Conservation (phyloP, 53 echinoderm and acorn worm species). For the Henricia sp. region DNA sequence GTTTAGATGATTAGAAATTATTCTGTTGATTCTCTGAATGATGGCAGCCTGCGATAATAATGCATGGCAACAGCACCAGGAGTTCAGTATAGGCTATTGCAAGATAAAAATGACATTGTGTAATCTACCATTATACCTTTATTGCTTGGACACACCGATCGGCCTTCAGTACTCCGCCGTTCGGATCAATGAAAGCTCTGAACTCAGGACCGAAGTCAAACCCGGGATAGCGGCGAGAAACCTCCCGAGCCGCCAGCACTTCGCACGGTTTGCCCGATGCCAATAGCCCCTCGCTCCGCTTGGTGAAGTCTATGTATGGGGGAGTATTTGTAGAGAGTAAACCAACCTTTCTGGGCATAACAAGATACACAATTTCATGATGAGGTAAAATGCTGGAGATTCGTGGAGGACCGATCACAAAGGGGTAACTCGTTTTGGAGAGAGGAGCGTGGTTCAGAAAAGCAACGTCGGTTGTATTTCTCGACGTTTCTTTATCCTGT, state of each 20-base stretch:
- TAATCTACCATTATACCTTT: slow-evolving; percentile 10
- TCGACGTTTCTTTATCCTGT: too few species aligned
- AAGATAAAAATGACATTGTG: too few species aligned
- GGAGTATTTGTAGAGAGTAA: slow-evolving; percentile 18
- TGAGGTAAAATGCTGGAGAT: not conserved
- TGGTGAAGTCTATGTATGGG: slow-evolving; percentile 7
- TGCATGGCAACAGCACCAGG: too few species aligned
- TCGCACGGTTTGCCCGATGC: slow-evolving; percentile 25
- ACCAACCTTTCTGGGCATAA: slow-evolving; percentile 12
- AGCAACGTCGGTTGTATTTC: too few species aligned
- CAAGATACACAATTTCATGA: not conserved
- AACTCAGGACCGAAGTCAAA: slow-evolving; percentile 1
- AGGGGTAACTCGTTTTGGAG: too few species aligned
- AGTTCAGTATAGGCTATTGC: too few species aligned
- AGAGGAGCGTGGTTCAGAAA: too few species aligned
- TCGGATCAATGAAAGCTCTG: slow-evolving; percentile 20
- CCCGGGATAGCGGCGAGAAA: slow-evolving; percentile 15
- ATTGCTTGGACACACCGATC: slow-evolving; percentile 41
- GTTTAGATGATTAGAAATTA: too few species aligned
- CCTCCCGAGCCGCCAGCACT: not conserved
- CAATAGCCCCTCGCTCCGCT: not conserved
- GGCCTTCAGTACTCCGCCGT: slow-evolving; percentile 51
- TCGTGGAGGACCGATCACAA: not conserved
- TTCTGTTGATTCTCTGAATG: too few species aligned
- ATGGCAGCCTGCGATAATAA: too few species aligned